Conservation (phyloP, 2,113 vertebrate species). For the Brienomyrus longianalis region DNA sequence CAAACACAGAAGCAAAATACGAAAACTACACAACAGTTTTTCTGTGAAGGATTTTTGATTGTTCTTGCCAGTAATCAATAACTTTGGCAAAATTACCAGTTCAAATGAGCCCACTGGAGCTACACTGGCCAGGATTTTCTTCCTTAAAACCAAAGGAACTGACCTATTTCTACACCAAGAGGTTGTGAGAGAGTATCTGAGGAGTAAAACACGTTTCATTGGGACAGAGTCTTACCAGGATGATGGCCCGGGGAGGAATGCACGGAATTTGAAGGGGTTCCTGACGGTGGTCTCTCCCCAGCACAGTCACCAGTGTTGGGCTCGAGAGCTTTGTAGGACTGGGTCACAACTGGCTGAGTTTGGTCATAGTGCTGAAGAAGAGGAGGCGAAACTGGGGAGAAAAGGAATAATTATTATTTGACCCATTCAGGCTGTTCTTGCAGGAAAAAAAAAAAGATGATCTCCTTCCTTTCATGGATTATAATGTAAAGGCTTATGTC, state of each 20-base stretch:
- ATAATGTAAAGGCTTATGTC: neutral
- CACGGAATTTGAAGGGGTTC: constrained; percentile 52
- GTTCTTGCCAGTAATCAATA: neutral
- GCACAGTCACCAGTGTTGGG: constrained; percentile 27
- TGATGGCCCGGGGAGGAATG: constrained; percentile 58
- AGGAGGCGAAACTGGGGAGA: constrained; percentile 29
- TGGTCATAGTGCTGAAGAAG: constrained; percentile 47
- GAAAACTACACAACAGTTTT: neutral
- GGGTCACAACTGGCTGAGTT: constrained; percentile 34
- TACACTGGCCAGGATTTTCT: neutral
- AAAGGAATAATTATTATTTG: no score
- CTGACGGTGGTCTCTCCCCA: constrained; percentile 37
- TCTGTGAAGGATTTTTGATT: neutral
- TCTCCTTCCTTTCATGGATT: neutral
- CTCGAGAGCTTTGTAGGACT: constrained; percentile 34
- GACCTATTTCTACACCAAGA: neutral
- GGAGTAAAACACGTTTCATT: neutral
- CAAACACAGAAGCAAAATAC: neutral
- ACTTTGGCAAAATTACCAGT: neutral
- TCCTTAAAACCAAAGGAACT: neutral
- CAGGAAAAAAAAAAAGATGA: neutral
- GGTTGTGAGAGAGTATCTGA: neutral
- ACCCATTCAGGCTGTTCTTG: neutral
- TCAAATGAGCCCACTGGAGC: neutral
- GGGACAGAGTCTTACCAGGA: constrained; percentile 43